Evolutionary conservation across 2,888 invertebrate species (phyloP).

Genomic region (Aporophyla nigra): DNA sequence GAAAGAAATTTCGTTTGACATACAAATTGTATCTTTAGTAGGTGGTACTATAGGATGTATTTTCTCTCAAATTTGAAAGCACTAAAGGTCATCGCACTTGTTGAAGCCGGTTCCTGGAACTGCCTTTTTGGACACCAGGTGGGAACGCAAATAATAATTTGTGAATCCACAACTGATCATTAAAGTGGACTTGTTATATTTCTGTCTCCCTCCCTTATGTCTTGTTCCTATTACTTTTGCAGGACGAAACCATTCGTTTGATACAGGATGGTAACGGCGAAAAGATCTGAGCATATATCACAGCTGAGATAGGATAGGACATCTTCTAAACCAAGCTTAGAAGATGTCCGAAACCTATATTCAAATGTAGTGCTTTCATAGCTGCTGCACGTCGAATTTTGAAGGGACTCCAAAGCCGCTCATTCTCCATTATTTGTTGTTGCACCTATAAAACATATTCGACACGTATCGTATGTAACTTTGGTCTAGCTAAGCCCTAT

Average conservation of each 20-base stretch:
- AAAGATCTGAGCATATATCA: not conserved
- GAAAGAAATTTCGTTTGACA: not conserved
- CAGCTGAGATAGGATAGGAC: too few species aligned
- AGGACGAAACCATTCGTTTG: too few species aligned
- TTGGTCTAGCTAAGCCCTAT: not conserved
- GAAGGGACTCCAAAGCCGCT: too few species aligned
- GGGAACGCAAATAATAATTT: slow-evolving; percentile 21
- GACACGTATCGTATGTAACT: not conserved
- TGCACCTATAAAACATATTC: too few species aligned
- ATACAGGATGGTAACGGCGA: not conserved
- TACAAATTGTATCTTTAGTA: not conserved
- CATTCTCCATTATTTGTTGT: not conserved
- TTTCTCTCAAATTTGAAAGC: not conserved
- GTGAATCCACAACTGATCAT: not conserved
- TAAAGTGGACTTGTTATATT: not conserved
- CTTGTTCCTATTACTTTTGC: not conserved
- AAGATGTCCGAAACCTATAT: not conserved
- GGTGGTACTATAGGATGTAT: not conserved
- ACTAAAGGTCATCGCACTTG: slow-evolving; percentile 26
- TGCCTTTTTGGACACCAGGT: not conserved
- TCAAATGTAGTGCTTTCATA: not conserved
- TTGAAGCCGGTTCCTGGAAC: slow-evolving; percentile 26
- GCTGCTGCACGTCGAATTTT: not conserved
- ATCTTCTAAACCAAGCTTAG: not conserved
- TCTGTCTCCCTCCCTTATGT: not conserved